Base-by-base conservation (phyloP, 2,888 invertebrate genomes). In the Drosophila incognita region DNA sequence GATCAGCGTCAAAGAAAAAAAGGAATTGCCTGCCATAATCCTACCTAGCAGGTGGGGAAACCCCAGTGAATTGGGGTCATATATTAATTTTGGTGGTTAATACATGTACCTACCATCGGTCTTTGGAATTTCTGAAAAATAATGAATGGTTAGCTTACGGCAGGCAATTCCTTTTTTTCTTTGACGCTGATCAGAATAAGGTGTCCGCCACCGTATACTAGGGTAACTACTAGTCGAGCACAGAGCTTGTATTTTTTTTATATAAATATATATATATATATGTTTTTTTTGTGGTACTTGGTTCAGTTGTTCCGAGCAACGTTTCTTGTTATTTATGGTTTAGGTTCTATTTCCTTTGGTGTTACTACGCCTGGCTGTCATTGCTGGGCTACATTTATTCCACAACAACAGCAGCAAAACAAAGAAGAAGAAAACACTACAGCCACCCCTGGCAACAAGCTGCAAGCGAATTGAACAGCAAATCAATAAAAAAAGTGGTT, bases 381-480 rank as follows among this genome's bases (percentile, higher is more conserved):
- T 75, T 70, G 89, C 89, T 89, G 56, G 84, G 89, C 76, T 83
- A 90, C 75, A 83, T 71, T 77, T 71, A 58, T 15, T 15, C 38
- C 27, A 21, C 68, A 49, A 46, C 53, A 79, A 59, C 52, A 52
- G 51, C 69, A 68, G 60, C 56, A 70, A 67, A 67, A 64, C 48
- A 67, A 69, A 60, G 52, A 63, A 46, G 46, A 54, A 62, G 38
- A 31, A 61, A 72, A 51, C 57, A 65, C 15, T 46, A 65, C 66
- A 48, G 63, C 60, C 72, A 61, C 40, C 69, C 63, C 81, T 73
- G 59, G 68, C 67, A 76, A 72, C 79, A 54, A 66, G 63, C 74
- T 84, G 70, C 87, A 79, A 89, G 87, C 88, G 87, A 90, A 84
- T 86, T 82, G 86, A 85, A 84, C 75, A 79, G 82, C 87, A 82